Conservation (phyloP, 1,140 invertebrate genomes). For the Leptopilina clavipes region DNA sequence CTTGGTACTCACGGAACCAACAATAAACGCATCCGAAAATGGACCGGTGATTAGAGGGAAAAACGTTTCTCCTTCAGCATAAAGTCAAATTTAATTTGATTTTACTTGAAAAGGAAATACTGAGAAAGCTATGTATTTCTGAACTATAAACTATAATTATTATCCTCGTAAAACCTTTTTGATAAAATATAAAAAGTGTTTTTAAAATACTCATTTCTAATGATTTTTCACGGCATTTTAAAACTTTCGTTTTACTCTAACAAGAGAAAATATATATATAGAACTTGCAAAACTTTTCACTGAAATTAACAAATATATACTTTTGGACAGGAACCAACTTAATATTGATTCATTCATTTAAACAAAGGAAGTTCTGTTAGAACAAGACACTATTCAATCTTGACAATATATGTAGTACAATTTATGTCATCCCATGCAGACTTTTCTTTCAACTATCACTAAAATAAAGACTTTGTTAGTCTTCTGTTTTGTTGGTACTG, state of each 20-base stretch:
- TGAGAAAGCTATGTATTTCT: neutral
- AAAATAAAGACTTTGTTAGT: too few species aligned
- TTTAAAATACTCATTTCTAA: neutral
- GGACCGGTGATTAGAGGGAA: neutral
- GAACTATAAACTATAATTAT: neutral
- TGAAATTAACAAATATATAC: neutral
- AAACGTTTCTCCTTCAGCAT: neutral
- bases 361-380: conserved; percentile 5
- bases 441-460: too few species aligned
- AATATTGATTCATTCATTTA: conserved; percentile 4
- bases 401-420: neutral
- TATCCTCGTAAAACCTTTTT: neutral
- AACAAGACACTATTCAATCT: neutral
- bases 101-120: neutral
- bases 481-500: too few species aligned
- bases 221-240: neutral
- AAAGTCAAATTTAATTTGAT: neutral
- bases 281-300: neutral
- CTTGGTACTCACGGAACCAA: conserved; percentile 7
- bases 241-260: neutral
- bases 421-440: too few species aligned
- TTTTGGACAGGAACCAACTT: neutral
- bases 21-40: conserved; percentile 9
- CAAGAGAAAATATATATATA: neutral
- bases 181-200: neutral